Conservation (phyloP, 2,797 vertebrate genomes). For the Periparus ater region DNA sequence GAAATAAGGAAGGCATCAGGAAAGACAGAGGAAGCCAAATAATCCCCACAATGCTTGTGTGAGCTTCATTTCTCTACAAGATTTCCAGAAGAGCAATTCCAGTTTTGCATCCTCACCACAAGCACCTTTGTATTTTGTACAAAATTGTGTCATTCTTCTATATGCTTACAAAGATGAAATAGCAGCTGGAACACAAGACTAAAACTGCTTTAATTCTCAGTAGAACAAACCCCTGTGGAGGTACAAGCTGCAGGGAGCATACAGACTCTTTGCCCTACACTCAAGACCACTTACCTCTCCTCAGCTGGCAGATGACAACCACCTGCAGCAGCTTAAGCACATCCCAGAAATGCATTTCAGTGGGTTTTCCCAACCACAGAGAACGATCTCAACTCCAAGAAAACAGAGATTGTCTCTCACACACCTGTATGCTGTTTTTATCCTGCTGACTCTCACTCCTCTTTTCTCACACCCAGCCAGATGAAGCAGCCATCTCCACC, state of each 20-base stretch:
- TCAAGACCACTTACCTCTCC: neutral
- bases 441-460: neutral
- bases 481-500: neutral
- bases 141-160: neutral
- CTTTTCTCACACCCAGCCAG: no score
- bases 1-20: neutral
- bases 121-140: neutral
- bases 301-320: rapidly evolving
- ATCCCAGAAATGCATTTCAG: neutral
- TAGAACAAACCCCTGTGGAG: neutral
- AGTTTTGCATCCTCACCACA: neutral
- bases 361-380: no score
- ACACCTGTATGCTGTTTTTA: neutral
- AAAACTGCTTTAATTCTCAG: neutral
- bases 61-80: neutral
- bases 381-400: rapidly evolving
- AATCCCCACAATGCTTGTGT: neutral
- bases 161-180: neutral
- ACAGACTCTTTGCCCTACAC: neutral
- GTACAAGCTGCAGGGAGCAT: neutral
- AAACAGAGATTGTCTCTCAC: neutral
- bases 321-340: neutral
- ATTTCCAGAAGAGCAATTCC: neutral
- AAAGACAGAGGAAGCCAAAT: neutral
- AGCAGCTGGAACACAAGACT: neutral